phyloP scores from a whole-genome alignment of 35 echinoderm and acorn worm species.

The Apostichopus parvimensis region DNA sequence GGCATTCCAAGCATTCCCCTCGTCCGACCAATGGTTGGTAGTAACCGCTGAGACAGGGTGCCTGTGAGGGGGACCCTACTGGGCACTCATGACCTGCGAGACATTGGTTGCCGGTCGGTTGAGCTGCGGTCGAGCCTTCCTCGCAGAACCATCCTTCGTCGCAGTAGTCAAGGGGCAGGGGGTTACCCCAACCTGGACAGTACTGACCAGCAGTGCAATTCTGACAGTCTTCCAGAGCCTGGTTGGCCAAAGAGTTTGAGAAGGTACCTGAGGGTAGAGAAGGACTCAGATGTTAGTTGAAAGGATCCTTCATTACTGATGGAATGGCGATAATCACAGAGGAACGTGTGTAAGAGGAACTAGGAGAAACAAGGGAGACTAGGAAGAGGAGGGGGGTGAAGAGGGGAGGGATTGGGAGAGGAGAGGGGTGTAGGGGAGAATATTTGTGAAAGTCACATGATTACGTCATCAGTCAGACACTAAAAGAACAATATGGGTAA shows the following conservation, averaged over 20 bases:
- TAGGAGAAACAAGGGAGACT: too few relatives aligned
- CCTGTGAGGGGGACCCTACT: slow-evolving; percentile 82
- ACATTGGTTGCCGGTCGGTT: slow-evolving; percentile 86
- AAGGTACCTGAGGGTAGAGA: slow-evolving; percentile 62
- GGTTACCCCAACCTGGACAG: slow-evolving; percentile 91
- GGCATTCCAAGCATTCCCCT: slow-evolving; percentile 81
- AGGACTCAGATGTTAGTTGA: not conserved
- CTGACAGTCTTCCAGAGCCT: slow-evolving; percentile 79
- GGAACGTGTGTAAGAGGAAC: too few relatives aligned
- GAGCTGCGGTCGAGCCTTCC: slow-evolving; percentile 81
- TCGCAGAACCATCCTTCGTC: slow-evolving; percentile 96
- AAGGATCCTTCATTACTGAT: too few relatives aligned
- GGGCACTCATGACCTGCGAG: slow-evolving; percentile 89
- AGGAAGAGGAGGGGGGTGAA: too few relatives aligned
- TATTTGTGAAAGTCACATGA: too few relatives aligned
- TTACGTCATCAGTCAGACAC: too few relatives aligned
- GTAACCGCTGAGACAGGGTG: slow-evolving; percentile 71
- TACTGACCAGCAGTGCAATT: slow-evolving; percentile 89
- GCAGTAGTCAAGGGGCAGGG: slow-evolving; percentile 78
- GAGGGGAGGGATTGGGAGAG: too few relatives aligned
- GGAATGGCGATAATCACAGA: too few relatives aligned
- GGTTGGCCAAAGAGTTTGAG: slow-evolving; percentile 74
- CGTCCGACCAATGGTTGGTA: slow-evolving; percentile 87
- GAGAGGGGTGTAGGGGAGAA: too few relatives aligned
- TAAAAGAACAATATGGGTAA: too few relatives aligned